phyloP scores from a whole-genome alignment of 1,140 invertebrate species.

The Telenomus remus region DNA sequence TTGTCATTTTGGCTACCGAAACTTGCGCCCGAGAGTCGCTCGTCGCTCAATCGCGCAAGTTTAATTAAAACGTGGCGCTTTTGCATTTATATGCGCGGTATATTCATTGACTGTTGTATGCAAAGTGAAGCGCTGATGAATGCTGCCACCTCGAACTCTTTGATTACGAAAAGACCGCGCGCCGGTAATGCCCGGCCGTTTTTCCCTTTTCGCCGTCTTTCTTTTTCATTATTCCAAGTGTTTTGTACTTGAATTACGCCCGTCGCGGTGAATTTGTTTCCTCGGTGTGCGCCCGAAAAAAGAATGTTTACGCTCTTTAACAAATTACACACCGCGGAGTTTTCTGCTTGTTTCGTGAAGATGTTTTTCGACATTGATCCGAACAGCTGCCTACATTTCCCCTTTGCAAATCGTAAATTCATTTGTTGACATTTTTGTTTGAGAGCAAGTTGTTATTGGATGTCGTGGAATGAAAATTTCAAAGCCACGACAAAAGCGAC shows the following conservation, averaged over 20 bases:
- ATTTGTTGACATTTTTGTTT: too few species aligned
- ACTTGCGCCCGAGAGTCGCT: constrained; percentile 30
- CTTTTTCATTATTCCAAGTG: constrained; percentile 50
- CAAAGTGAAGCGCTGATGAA: constrained; percentile 48
- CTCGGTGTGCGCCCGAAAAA: constrained; percentile 2
- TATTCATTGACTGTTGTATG: constrained; percentile 58
- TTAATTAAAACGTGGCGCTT: constrained; percentile 62
- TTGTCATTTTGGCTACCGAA: constrained; percentile 8
- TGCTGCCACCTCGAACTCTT: constrained; percentile 45
- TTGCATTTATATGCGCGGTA: constrained; percentile 61
- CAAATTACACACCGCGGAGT: constrained; percentile 31
- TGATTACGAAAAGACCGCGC: constrained; percentile 47
- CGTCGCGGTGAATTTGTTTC: constrained; percentile 34
- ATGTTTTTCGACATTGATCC: constrained; percentile 39
- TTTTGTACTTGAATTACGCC: constrained; percentile 47
- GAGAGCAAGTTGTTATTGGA: too few species aligned
- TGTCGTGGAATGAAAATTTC: too few species aligned
- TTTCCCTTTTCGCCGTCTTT: constrained; percentile 7
- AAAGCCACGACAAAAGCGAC: neutral
- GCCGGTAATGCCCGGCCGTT: constrained; percentile 26
- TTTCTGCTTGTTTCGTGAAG: constrained; percentile 17
- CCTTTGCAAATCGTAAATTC: too few species aligned
- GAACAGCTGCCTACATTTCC: neutral
- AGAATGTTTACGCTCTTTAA: constrained; percentile 40
- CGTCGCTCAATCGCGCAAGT: constrained; percentile 49